Percentiles rank a stretch among this genome's conserved stretches.
These are phyloP conservation scores for Lophochroa leadbeateri DNA, from an alignment of 2,113 vertebrate genomes.

Conservation along the genomic window DNA sequence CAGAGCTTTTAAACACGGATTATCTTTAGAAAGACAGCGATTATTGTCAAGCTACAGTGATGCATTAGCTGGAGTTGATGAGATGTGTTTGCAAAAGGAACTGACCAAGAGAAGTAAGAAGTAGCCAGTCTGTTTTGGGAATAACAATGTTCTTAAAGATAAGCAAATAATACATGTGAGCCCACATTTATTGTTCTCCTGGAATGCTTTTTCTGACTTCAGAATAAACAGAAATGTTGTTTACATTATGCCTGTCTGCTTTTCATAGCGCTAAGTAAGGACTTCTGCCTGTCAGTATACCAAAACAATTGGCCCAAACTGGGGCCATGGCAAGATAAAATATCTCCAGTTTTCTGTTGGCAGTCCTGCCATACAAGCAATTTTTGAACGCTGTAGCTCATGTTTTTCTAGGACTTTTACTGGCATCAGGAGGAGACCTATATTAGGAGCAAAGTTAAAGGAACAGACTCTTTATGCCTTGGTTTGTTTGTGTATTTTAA, in stretches of 20 bases:
- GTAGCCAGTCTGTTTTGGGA: constrained; percentile 1
- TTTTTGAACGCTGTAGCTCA: not conserved
- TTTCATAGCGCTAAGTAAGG: not conserved
- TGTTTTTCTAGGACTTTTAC: not conserved
- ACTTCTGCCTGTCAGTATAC: not conserved
- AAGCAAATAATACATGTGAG: constrained; percentile 4
- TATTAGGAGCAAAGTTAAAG: not conserved
- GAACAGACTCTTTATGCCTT: not conserved
- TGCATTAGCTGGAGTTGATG: constrained; percentile 57
- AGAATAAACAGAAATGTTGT: constrained; percentile 39
- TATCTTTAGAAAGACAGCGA: constrained; percentile 42
- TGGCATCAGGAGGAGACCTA: not conserved
- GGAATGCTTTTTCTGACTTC: constrained; percentile 23
- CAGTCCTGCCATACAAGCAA: not conserved
- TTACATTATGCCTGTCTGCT: not conserved
- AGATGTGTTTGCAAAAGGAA: not conserved
- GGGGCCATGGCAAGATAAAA: not conserved
- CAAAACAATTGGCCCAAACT: not conserved
- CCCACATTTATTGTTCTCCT: constrained; percentile 7
- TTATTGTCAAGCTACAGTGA: constrained; percentile 44
- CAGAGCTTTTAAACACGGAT: constrained; percentile 38
- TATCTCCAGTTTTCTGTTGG: not conserved
- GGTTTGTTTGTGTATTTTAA: not conserved
- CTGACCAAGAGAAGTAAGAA: not conserved
- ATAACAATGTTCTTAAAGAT: not conserved